Evolutionary conservation across 1,140 invertebrate genomes (phyloP).

Genomic region (Drosophila kanapiae): DNA sequence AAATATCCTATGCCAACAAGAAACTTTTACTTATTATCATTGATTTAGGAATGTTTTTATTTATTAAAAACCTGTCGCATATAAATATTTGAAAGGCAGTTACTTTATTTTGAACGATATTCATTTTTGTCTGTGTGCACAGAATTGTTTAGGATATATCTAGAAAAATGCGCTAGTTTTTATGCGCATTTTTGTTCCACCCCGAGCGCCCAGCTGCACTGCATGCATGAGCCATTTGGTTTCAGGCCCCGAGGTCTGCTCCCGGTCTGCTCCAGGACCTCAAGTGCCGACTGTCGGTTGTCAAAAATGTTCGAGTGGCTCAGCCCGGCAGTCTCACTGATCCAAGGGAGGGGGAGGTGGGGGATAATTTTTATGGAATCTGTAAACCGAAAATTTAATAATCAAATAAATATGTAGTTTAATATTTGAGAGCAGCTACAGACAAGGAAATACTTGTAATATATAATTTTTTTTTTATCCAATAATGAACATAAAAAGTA

Average conservation of each 20-base stretch:
- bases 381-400: neutral
- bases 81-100: too few relatives aligned
- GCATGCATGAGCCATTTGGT: constrained; percentile 19
- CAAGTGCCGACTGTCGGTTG: constrained; percentile 14
- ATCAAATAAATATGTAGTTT: neutral
- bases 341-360: neutral
- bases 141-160: constrained; percentile 29
- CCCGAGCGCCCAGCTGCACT: constrained; percentile 25
- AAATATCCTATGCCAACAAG: neutral
- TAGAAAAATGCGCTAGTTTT: constrained; percentile 47
- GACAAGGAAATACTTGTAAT: too few relatives aligned
- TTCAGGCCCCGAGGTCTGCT: constrained; percentile 7
- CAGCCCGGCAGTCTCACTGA: constrained; percentile 18
- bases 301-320: constrained; percentile 14
- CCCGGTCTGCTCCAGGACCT: constrained; percentile 12
- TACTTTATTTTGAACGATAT: too few relatives aligned
- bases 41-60: neutral
- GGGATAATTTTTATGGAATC: neutral
- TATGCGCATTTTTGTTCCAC: constrained; percentile 60
- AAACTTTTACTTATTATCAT: fast-evolving
- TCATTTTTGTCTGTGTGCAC: neutral
- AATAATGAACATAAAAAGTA: too few relatives aligned
- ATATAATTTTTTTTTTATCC: too few relatives aligned
- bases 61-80: too few relatives aligned
- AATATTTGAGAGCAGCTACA: neutral